phyloP scores from a whole-genome alignment of 2,113 vertebrate genomes.

The Ameiurus melas region DNA sequence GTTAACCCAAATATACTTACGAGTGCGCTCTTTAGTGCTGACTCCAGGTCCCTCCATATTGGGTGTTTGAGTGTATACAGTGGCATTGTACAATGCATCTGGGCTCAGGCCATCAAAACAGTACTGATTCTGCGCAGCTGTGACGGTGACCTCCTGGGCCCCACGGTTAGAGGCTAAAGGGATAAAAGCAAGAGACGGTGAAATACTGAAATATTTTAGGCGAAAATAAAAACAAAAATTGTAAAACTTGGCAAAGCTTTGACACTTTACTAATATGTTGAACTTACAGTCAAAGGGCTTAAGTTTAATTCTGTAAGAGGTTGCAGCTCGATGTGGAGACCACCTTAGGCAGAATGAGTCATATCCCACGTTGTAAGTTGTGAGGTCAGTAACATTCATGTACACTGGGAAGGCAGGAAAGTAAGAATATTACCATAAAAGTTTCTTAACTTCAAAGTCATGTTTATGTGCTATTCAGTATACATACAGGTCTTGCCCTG shows the following conservation, averaged over 20 bases:
- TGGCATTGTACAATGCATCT: constrained; percentile 85
- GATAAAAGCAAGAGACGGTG: not conserved
- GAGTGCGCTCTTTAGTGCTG: constrained; percentile 81
- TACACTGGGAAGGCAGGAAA: constrained; percentile 77
- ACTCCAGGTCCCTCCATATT: constrained; percentile 93
- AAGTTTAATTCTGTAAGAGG: constrained; percentile 92
- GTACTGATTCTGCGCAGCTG: constrained; percentile 83
- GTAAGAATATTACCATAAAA: not conserved
- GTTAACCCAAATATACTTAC: constrained; percentile 68
- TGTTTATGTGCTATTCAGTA: not conserved
- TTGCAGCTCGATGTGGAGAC: constrained; percentile 88
- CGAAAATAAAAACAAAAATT: not conserved
- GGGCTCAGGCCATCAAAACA: constrained; percentile 89
- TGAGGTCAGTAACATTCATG: constrained; percentile 90
- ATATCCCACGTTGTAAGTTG: constrained; percentile 85
- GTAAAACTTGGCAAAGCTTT: not conserved
- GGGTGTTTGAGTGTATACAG: constrained; percentile 89
- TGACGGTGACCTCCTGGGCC: constrained; percentile 90
- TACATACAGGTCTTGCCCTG: constrained; percentile 89
- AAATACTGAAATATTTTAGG: not conserved
- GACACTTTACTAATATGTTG: not conserved
- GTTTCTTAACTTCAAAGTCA: not conserved
- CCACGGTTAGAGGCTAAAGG: constrained; percentile 70
- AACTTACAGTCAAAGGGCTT: constrained; percentile 84
- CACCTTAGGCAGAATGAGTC: constrained; percentile 88